phyloP scores from a whole-genome alignment of 2,113 vertebrate genomes.

The Poeciliopsis occidentalis region DNA sequence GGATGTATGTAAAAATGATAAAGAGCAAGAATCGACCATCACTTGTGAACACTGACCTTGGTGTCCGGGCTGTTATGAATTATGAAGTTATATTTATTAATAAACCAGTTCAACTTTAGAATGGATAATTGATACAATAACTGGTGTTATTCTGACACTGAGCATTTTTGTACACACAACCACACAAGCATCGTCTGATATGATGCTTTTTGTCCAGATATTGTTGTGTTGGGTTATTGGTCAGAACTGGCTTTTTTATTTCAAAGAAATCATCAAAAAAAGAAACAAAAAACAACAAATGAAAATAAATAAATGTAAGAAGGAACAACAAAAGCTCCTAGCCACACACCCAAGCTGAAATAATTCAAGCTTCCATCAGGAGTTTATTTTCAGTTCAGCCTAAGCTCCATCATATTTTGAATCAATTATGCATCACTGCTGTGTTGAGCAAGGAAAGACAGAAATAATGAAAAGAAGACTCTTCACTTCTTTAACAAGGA shows the following conservation, averaged over 20 bases:
- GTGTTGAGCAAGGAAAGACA: background rate
- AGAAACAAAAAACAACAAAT: background rate
- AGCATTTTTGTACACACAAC: too few relatives aligned
- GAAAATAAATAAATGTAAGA: background rate
- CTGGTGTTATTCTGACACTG: too few relatives aligned
- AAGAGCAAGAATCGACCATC: too few relatives aligned
- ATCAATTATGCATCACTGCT: conserved; percentile 12
- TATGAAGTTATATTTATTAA: too few relatives aligned
- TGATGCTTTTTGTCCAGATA: background rate
- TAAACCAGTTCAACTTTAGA: too few relatives aligned
- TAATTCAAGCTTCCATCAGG: background rate
- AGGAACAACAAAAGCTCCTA: background rate
- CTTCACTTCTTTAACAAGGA: background rate
- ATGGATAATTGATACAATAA: too few relatives aligned
- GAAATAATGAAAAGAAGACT: background rate
- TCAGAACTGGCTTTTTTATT: conserved; percentile 3
- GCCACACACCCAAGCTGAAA: background rate
- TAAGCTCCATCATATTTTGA: background rate
- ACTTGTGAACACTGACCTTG: too few relatives aligned
- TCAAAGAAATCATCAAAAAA: conserved; percentile 1
- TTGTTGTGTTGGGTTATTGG: background rate
- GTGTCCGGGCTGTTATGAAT: too few relatives aligned
- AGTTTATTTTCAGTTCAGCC: conserved; percentile 2
- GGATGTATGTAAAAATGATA: too few relatives aligned
- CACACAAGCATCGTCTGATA: background rate